Evolutionary conservation across 2,888 invertebrate species (phyloP), one percentile per base, ranked within the genome.

Genomic region (Cataglyphis rosenhaueri): DNA sequence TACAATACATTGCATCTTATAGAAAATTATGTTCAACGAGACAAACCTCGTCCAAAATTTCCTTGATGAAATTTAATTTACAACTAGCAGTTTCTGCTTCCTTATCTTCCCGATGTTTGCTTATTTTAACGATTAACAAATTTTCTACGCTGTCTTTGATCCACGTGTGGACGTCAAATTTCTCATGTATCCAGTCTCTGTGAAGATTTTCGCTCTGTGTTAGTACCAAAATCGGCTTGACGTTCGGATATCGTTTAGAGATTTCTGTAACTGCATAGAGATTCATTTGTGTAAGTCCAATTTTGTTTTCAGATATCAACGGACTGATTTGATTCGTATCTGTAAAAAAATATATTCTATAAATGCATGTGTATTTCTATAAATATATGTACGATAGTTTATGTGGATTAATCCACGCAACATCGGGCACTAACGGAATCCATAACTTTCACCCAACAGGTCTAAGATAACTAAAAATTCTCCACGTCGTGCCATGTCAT

Each of bases 391-490:
- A 8, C 4, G 25, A 21, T 2, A 29, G 0, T 29, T 25, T n/a
- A 1, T 29, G 18, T 18, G 10, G 29, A 44, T 35, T 44, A 38
- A 65, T 75, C 44, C 12, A n/a, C 32, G 8, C 4, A n/a, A 65
- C 52, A 64, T 25, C 8, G 2, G 2, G 1, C 1, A 91, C 91
- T 91, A 89, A 95, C 95, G 92, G 83, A 95, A 93, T 76, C 95
- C 95, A 87, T 94, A 95, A 83, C 92, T 93, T 68, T 94, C 85
- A 8, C 95, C 95, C 10, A 95, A 86, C 38, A 92, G 84, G 86
- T 95, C 94, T 29, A 94, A 92, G n/a, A 94, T 92, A 0, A 94
- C 92, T n/a, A 95, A 83, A 86, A 95, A 95, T 78, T 94, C 92
- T 18, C 95, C 95, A n/a, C 91, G 87, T 44, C 93, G 90, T 2